Conservation (phyloP, 2,797 vertebrate species). For the Rhodeus uyekii region DNA sequence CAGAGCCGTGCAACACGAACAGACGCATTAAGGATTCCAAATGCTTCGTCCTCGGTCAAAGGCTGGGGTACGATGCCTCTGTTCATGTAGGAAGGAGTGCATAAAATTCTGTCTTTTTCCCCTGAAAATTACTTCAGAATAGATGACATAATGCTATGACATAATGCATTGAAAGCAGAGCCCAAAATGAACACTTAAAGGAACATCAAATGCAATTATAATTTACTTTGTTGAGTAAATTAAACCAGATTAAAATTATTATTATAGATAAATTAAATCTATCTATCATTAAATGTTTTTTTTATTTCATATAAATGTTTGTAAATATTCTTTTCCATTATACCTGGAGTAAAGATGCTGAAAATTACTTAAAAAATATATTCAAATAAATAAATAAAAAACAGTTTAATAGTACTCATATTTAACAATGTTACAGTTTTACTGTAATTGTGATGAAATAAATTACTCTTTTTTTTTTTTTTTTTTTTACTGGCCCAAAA, state of each 20-base stretch:
- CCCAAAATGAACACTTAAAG: background rate
- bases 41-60: slow-evolving; percentile 14
- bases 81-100: background rate
- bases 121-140: slow-evolving; percentile 1
- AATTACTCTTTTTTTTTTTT: too few species aligned
- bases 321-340: too few species aligned
- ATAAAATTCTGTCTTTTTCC: background rate
- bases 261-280: too few species aligned
- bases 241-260: too few species aligned
- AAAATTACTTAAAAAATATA: background rate
- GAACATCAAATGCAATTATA: background rate
- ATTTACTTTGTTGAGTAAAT: background rate
- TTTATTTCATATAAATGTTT: too few species aligned
- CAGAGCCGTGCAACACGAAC: slow-evolving; percentile 45
- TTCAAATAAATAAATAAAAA: too few species aligned
- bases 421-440: background rate
- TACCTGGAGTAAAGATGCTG: background rate
- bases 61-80: background rate
- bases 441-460: background rate
- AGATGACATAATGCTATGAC: background rate
- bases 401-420: background rate
- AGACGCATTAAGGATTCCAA: slow-evolving; percentile 33
- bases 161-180: background rate
- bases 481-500: background rate
- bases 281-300: too few species aligned